phyloP scores from a whole-genome alignment of 2,797 vertebrate genomes.

The Sebastes hubbsi region DNA sequence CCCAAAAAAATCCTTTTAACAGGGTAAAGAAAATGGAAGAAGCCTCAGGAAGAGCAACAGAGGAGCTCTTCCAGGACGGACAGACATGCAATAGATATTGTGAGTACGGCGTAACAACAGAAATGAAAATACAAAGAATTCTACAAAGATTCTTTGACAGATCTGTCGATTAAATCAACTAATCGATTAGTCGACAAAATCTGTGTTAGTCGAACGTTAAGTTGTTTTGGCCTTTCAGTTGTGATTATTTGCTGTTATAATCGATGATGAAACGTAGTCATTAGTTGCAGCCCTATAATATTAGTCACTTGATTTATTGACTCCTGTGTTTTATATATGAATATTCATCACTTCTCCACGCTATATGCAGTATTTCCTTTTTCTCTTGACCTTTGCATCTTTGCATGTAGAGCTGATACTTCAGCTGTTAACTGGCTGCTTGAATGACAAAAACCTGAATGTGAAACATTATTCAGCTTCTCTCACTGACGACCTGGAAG shows the following conservation, averaged over 20 bases:
- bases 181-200: too few species aligned
- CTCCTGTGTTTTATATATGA: not conserved
- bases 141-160: too few species aligned
- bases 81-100: too few species aligned
- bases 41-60: too few species aligned
- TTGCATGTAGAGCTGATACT: not conserved
- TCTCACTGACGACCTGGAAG: not conserved
- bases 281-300: not conserved
- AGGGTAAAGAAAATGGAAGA: too few species aligned
- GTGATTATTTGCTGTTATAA: not conserved
- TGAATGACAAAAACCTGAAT: not conserved
- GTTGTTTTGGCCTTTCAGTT: not conserved
- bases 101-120: too few species aligned
- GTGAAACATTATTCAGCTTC: not conserved
- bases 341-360: not conserved
- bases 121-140: too few species aligned
- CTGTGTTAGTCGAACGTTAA: too few species aligned
- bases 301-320: not conserved
- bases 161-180: too few species aligned
- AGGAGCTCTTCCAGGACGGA: too few species aligned
- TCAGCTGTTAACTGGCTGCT: not conserved
- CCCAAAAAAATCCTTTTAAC: too few species aligned
- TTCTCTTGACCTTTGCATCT: constrained; percentile 16
- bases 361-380: not conserved
- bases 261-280: not conserved